A percentile compares a stretch with the other conserved stretches of the same genome.
Evolutionary conservation across 2,888 invertebrate species (phyloP).

Genomic region (Criorhina ranunculi): DNA sequence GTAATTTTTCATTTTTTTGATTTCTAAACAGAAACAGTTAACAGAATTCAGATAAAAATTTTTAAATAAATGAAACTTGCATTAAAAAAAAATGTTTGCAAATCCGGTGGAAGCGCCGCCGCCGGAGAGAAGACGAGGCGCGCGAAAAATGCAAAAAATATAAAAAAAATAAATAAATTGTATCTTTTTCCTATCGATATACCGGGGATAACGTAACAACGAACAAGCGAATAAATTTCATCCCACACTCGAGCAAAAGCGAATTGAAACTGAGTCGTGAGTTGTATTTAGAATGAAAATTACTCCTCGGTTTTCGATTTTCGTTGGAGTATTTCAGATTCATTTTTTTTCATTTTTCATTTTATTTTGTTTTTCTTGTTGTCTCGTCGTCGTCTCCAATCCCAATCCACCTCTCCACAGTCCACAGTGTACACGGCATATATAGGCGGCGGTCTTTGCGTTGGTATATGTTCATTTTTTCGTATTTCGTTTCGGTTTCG

Average conservation of each 20-base stretch:
- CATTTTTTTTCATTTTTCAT: constrained; percentile 21
- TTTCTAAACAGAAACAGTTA: too few species aligned
- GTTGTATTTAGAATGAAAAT: constrained; percentile 76
- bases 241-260: constrained; percentile 75
- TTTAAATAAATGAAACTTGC: background rate
- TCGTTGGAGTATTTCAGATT: constrained; percentile 72
- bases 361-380: constrained; percentile 21
- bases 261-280: constrained; percentile 75
- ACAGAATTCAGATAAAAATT: too few species aligned
- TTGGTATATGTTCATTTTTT: constrained; percentile 13
- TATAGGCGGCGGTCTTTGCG: background rate
- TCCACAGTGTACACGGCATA: background rate
- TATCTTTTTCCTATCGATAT: background rate
- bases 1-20: too few species aligned
- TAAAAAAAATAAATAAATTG: too few species aligned
- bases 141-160: constrained; percentile 7
- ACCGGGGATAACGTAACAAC: constrained; percentile 30
- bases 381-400: constrained; percentile 33
- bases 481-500: constrained; percentile 1
- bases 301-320: constrained; percentile 77
- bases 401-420: constrained; percentile 15
- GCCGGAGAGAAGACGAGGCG: constrained; percentile 4
- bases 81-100: background rate
- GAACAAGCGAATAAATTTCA: constrained; percentile 45
- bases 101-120: too few species aligned